Percentiles rank a stretch among this genome's conserved stretches.
phyloP scores from a whole-genome alignment of 2,888 invertebrate genomes.

The Luperina nickerlii region DNA sequence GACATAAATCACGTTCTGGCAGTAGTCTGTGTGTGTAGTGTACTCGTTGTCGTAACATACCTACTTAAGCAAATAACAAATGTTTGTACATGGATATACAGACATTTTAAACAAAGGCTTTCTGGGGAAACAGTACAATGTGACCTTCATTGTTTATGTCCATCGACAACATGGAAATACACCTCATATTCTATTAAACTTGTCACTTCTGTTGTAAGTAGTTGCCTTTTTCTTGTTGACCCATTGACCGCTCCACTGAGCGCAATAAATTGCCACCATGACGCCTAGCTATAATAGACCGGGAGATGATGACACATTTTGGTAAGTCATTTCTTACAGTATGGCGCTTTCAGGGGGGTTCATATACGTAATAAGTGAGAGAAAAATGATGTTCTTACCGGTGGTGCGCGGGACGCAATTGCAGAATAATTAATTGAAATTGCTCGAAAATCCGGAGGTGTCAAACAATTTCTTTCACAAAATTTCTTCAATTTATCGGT shows the following conservation, averaged over 20 bases:
- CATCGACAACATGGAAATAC: background rate
- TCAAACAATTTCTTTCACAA: too few species aligned
- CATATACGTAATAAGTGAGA: too few species aligned
- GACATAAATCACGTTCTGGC: conserved; percentile 31
- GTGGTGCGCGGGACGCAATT: too few species aligned
- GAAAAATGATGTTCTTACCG: too few species aligned
- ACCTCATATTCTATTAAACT: background rate
- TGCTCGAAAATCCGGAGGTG: too few species aligned
- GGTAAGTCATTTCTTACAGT: too few species aligned
- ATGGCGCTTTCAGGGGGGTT: too few species aligned
- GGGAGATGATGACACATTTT: too few species aligned
- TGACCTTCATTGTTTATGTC: background rate
- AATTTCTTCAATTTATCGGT: too few species aligned
- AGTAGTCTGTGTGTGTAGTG: background rate
- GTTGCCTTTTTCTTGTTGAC: conserved; percentile 31
- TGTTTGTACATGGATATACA: background rate
- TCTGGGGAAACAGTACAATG: background rate
- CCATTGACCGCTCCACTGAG: conserved; percentile 32
- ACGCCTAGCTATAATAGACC: conserved; percentile 13
- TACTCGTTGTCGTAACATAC: background rate
- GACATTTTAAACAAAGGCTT: background rate
- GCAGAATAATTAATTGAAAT: too few species aligned
- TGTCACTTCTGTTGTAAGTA: conserved; percentile 1
- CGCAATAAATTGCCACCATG: conserved; percentile 35
- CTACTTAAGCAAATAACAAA: conserved; percentile 6